Evolutionary conservation across 2,888 invertebrate species (phyloP).

Genomic region (Acanthosepion lycidas): DNA sequence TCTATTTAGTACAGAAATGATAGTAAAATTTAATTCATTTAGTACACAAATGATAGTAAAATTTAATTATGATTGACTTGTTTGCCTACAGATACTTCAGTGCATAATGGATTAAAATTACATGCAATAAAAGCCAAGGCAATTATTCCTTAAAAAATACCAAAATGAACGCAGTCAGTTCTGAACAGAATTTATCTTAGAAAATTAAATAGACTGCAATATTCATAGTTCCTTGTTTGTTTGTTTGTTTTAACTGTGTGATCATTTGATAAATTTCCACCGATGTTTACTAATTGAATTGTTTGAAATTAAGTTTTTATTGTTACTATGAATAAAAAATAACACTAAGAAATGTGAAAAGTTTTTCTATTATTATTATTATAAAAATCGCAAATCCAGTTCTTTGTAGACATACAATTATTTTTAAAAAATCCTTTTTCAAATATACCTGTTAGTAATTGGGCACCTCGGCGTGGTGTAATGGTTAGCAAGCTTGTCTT

Average conservation of each 20-base stretch:
- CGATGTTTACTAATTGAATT: not conserved
- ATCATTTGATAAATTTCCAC: not conserved
- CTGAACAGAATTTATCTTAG: not conserved
- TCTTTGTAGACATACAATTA: no score
- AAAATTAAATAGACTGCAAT: not conserved
- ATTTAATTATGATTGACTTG: not conserved
- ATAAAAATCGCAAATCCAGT: no score
- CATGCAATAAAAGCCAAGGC: not conserved
- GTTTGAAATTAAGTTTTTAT: not conserved
- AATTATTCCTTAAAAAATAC: not conserved
- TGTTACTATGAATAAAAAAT: not conserved
- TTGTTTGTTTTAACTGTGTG: not conserved
- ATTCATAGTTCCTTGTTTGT: not conserved
- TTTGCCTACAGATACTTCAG: not conserved
- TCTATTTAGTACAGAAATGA: not conserved
- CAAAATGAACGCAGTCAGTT: not conserved
- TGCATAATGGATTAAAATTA: not conserved
- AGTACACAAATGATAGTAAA: not conserved
- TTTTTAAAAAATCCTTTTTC: no score
- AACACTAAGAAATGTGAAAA: no score
- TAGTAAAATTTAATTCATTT: constrained; percentile 2
- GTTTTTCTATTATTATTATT: no score
- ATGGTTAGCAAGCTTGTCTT: no score
- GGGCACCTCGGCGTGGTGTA: no score
- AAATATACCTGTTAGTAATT: no score